Conservation (phyloP, 64 coral and sea anemone genomes). For the Acropora tenuis region DNA sequence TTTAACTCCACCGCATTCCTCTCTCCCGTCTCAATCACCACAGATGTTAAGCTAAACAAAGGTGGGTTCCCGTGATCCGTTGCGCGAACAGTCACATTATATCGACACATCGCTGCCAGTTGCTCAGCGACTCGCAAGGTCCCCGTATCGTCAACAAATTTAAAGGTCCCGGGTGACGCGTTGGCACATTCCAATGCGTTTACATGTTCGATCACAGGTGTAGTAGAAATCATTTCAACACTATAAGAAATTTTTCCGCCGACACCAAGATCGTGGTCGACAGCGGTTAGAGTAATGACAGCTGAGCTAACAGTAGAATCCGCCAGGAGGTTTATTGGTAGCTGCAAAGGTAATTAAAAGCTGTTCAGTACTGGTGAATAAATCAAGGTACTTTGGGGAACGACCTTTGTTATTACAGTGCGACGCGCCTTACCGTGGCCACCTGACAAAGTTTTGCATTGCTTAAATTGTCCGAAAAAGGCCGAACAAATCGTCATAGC, state of each 20-base stretch:
- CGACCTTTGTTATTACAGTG: too few species aligned
- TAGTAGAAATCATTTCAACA: not conserved
- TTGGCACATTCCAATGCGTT: constrained; percentile 25
- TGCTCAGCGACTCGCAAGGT: constrained; percentile 22
- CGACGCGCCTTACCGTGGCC: too few species aligned
- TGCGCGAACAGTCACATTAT: constrained; percentile 53
- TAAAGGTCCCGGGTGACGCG: constrained; percentile 26
- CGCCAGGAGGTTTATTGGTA: constrained; percentile 11
- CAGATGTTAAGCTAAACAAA: constrained; percentile 15
- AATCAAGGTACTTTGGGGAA: too few species aligned
- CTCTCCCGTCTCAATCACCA: constrained; percentile 32
- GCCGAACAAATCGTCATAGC: too few species aligned
- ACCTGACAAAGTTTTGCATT: too few species aligned
- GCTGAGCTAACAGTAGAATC: constrained; percentile 18
- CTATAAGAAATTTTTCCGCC: constrained; percentile 36
- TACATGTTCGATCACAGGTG: not conserved
- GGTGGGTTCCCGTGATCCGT: constrained; percentile 63
- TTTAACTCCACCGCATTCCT: constrained; percentile 19
- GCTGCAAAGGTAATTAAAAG: not conserved
- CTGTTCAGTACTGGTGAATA: not conserved
- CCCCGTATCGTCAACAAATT: constrained; percentile 23
- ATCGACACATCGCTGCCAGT: constrained; percentile 45
- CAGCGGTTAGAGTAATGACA: constrained; percentile 33
- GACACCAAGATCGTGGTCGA: constrained; percentile 53
- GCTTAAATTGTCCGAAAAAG: too few species aligned